Evolutionary conservation across 2,888 invertebrate genomes (phyloP).

Genomic region (Ornithoptera priamus): DNA sequence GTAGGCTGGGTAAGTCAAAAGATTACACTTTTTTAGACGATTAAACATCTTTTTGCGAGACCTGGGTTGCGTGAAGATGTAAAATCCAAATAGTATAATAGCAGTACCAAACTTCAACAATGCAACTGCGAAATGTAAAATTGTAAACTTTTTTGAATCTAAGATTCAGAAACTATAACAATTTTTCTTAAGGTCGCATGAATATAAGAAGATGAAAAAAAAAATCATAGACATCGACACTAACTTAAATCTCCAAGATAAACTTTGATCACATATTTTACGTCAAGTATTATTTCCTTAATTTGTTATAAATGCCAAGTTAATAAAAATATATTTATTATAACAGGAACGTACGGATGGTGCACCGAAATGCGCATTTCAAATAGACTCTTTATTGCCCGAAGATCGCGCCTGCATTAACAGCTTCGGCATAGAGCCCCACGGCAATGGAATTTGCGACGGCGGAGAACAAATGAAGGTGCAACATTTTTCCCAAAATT

Average conservation of each 20-base stretch:
- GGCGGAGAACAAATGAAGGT: constrained; percentile 75
- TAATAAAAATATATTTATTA: neutral
- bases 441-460: constrained; percentile 52
- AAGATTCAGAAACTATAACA: neutral
- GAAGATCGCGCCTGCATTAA: constrained; percentile 71
- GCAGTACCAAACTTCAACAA: too few relatives aligned
- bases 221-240: too few relatives aligned
- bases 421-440: constrained; percentile 64
- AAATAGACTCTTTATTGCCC: constrained; percentile 65
- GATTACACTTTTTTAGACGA: neutral
- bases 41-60: too few relatives aligned
- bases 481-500: neutral
- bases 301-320: neutral
- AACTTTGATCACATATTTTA: too few relatives aligned
- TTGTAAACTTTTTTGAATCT: neutral
- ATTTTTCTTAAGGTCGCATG: neutral
- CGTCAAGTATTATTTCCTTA: neutral
- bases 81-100: too few relatives aligned
- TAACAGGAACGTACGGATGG: constrained; percentile 64
- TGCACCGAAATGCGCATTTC: constrained; percentile 67
- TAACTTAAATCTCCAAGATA: too few relatives aligned
- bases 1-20: constrained; percentile 65
- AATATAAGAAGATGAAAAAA: neutral
- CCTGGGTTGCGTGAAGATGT: too few relatives aligned
- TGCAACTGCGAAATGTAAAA: neutral